Base-by-base conservation (phyloP, 2,888 invertebrate species). In the Yponomeuta sedellus region DNA sequence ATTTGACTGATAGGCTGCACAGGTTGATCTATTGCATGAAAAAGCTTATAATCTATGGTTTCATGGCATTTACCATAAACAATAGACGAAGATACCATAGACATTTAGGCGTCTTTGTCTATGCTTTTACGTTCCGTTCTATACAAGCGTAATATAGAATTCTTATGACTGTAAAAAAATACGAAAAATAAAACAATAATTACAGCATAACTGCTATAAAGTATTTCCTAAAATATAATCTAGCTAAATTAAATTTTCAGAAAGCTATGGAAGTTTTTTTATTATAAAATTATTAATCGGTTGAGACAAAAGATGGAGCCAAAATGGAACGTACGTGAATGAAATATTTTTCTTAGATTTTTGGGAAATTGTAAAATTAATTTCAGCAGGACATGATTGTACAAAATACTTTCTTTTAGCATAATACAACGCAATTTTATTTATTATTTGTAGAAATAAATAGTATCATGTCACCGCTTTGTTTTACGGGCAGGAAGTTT, bases 401-500 rank as follows among this genome's bases (percentile, higher is more conserved):
- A 79, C 85, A 81, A 85, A 88, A 82, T 85, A 82, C 76, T 79
- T 80, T 75, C 76, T 74, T 80, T 78, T 83, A 82, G 61, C 64
- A 65, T 19, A 63, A 66, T 66, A 61, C 34, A 64, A 63, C 34
- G 22, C 28, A 19, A 52, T 80, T 80, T 72, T 72, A 72, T 74
- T 76, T 73, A 79, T 80, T 79, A 77, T 80, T 86, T 88, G 85
- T 74, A 80, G 75, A 77, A 72, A 79, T 82, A 82, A 79, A 80
- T 83, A 81, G 82, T 82, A 85, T 85, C 77, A 91, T 91, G 90
- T 85, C 86, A 86, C 85, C 88, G 88, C 89, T 89, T 89, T 89
- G 88, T 90, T 89, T 85, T 77, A 86, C 84, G 78, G 86, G 85
- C 85, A 88, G 88, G 88, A 90, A 91, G 87, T 91, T 91, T 87